Conservation (phyloP, 2,113 vertebrate species). For the Anseranas semipalmata region DNA sequence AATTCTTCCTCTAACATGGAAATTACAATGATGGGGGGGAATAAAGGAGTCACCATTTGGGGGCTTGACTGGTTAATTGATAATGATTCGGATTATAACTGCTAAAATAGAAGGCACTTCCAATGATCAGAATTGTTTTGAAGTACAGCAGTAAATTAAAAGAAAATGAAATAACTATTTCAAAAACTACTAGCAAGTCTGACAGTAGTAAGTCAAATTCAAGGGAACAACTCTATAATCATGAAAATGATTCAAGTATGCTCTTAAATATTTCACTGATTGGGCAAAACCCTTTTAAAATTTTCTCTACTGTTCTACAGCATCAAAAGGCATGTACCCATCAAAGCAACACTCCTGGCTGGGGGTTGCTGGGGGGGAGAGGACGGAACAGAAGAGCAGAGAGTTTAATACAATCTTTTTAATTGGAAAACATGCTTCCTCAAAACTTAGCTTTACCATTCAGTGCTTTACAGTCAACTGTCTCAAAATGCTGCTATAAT, state of each 20-base stretch:
- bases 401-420: neutral
- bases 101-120: neutral
- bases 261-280: neutral
- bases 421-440: neutral
- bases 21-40: conserved; percentile 12
- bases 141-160: neutral
- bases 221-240: neutral
- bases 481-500: neutral
- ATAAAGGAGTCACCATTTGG: conserved; percentile 36
- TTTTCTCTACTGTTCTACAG: neutral
- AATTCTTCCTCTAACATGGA: conserved; percentile 63
- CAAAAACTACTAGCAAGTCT: neutral
- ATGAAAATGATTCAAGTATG: neutral
- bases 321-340: neutral
- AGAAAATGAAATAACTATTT: neutral
- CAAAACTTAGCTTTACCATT: neutral
- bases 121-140: neutral
- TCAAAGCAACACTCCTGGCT: neutral
- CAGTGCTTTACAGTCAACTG: neutral
- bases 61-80: conserved; percentile 27
- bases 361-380: rapidly evolving
- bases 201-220: neutral
- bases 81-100: neutral
- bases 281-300: neutral
- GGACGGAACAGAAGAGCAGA: neutral